Evolutionary conservation across 2,113 vertebrate genomes (phyloP).

Genomic region (Tychaedon coryphoeus): DNA sequence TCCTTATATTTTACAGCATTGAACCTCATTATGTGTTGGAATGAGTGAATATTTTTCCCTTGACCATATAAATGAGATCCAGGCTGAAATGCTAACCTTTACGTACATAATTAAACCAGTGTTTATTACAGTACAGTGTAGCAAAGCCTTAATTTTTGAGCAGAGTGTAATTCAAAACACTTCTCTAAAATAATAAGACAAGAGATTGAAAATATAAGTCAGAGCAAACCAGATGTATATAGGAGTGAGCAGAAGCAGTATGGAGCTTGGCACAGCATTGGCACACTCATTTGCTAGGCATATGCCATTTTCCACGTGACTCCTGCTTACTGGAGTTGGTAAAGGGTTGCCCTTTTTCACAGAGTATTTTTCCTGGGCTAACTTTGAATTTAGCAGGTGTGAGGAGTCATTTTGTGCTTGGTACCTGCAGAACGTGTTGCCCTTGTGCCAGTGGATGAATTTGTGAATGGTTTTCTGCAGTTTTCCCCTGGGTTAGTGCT

Average conservation of each 20-base stretch:
- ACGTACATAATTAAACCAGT: not conserved
- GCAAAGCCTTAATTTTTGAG: not conserved
- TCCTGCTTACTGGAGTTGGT: not conserved
- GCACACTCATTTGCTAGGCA: not conserved
- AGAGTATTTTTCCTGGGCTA: not conserved
- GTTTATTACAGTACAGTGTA: not conserved
- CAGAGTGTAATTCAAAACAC: not conserved
- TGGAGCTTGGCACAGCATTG: not conserved
- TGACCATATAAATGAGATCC: not conserved
- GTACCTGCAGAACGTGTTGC: not conserved
- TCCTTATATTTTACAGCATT: not conserved
- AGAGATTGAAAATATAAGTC: not conserved
- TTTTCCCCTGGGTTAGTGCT: not conserved
- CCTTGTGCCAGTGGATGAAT: not conserved
- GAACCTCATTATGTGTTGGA: not conserved
- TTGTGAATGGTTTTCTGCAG: not conserved
- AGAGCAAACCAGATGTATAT: not conserved
- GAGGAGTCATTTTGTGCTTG: not conserved
- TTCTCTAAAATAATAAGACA: not conserved
- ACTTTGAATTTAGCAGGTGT: not conserved
- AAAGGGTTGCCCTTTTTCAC: not conserved
- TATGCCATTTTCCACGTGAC: not conserved
- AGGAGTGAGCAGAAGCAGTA: not conserved
- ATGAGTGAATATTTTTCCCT: not conserved
- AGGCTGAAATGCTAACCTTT: not conserved